A percentile compares a stretch with the other conserved stretches of the same genome.
Evolutionary conservation across 2,888 invertebrate genomes (phyloP).

Genomic region (Serrognathus titanus): DNA sequence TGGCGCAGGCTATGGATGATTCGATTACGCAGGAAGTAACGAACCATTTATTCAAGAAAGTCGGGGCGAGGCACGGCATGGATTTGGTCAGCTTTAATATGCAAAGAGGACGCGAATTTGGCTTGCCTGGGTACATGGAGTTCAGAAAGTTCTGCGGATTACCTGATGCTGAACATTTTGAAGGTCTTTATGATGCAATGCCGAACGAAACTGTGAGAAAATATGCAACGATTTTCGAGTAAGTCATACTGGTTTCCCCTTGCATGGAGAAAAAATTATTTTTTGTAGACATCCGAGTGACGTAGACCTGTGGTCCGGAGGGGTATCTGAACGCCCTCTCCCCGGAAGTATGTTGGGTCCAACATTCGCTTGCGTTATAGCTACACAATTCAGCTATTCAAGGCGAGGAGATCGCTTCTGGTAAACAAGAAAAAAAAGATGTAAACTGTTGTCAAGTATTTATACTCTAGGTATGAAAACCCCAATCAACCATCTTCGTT

Average conservation of each 20-base stretch:
- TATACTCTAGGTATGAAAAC: conserved; percentile 68
- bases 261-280: conserved; percentile 3
- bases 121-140: conserved; percentile 89
- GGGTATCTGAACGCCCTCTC: conserved; percentile 85
- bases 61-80: conserved; percentile 71
- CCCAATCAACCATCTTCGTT: conserved; percentile 90
- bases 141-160: conserved; percentile 88
- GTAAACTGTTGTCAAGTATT: background rate
- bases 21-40: conserved; percentile 89
- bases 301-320: conserved; percentile 93
- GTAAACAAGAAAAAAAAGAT: conserved; percentile 46
- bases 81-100: conserved; percentile 91
- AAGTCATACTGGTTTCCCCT: conserved; percentile 33
- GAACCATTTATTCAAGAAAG: conserved; percentile 87
- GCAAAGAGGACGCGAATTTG: conserved; percentile 89
- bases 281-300: conserved; percentile 74
- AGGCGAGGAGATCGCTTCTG: conserved; percentile 91
- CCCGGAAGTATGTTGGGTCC: conserved; percentile 92
- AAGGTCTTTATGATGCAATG: conserved; percentile 83
- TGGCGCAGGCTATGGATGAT: conserved; percentile 93
- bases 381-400: conserved; percentile 86
- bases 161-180: conserved; percentile 71
- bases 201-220: conserved; percentile 81
- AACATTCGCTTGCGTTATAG: conserved; percentile 91
- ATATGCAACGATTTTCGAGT: conserved; percentile 82